phyloP scores from a whole-genome alignment of 35 echinoderm and acorn worm genomes.

The Lytechinus pictus region DNA sequence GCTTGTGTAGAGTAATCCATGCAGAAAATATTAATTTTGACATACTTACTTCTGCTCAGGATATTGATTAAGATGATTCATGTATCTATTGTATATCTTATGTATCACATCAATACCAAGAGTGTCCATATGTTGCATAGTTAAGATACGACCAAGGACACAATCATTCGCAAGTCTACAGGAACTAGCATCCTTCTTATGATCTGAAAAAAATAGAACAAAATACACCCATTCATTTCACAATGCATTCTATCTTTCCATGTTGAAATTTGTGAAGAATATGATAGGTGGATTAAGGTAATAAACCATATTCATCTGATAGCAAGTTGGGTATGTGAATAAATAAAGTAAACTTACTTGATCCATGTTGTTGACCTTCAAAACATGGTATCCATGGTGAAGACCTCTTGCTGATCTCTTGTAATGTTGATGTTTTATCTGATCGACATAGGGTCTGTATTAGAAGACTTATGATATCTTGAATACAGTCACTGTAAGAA shows the following conservation, averaged over 20 bases:
- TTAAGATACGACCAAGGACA: conserved; percentile 19
- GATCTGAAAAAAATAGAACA: neutral
- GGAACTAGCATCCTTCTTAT: neutral
- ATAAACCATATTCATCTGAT: too few species aligned
- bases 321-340: too few species aligned
- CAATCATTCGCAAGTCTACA: neutral
- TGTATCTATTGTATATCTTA: conserved; percentile 2
- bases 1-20: too few species aligned
- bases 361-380: neutral
- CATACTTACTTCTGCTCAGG: conserved; percentile 8
- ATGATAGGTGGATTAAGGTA: neutral
- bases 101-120: conserved; percentile 21
- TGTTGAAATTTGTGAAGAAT: neutral
- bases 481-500: conserved; percentile 13
- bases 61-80: neutral
- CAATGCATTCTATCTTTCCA: neutral
- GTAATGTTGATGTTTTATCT: neutral
- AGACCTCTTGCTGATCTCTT: neutral
- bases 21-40: too few species aligned
- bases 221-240: neutral
- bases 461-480: conserved; percentile 11
- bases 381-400: neutral
- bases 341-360: neutral
- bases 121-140: neutral
- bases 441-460: neutral